Base-by-base conservation (phyloP, 2,113 vertebrate genomes). In the Microcebus ravelobensis region DNA sequence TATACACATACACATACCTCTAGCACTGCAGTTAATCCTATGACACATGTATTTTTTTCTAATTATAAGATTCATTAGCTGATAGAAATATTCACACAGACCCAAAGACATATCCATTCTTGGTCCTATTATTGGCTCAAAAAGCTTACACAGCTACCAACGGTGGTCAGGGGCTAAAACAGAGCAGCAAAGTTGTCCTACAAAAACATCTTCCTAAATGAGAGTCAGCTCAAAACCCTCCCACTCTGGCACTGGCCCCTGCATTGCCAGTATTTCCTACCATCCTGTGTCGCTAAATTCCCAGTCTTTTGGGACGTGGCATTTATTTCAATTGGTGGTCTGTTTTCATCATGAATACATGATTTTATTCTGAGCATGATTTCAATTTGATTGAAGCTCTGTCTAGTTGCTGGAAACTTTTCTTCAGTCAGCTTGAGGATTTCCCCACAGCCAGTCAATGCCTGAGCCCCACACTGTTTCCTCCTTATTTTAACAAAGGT, bases 341-440 rank as follows among this genome's bases (percentile, higher is more conserved):
- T 97, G 97, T 92, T 92, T 86, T 77, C 94, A 89, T 92, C 81
- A 94, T 94, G 93, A 96, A 95, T 96, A 94, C 67, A 80, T 57
- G 88, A 96, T 86, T 95, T 98, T 91, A 97, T 96, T 97, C 88
- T 74, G 61, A 89, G 89, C 77, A 89, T 73, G 79, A 97, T 73
- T 96, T 92, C 94, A 83, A 88, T 89, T 67, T 59, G 82, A 95
- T 39, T 87, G 93, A 93, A 92, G 82, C 61, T 94, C 82, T 82
- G 87, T 55, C 17, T 8, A 96, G 76, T 29, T 92, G 63, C 88
- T 93, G 93, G 93, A 83, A 96, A 83, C 5, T 79, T 84, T 89
- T 91, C 95, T 91, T 55, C 88, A 52, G 77, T 68, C 91, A 13
- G 77, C 48, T 76, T 73, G 0, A 8, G 82, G 94, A 76, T 73